Evolutionary conservation across 1,140 invertebrate genomes (phyloP).

Genomic region (Saxidomus purpurata): DNA sequence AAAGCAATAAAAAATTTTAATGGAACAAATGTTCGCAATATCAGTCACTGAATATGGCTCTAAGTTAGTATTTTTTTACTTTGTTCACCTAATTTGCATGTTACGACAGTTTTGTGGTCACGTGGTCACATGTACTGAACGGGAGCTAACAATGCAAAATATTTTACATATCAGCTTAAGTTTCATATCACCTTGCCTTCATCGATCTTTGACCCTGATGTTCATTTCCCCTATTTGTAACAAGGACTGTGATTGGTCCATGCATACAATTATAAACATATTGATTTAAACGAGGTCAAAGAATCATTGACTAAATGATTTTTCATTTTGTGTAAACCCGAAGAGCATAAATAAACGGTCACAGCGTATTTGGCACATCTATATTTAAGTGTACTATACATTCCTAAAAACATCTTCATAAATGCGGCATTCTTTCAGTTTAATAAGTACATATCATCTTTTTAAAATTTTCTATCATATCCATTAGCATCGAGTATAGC

Average conservation of each 20-base stretch:
- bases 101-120: not conserved
- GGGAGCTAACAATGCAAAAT: not conserved
- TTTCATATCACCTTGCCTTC: slow-evolving; percentile 53
- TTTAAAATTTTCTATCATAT: not conserved
- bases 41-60: too few species aligned
- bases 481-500: slow-evolving; percentile 23
- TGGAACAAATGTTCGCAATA: too few species aligned
- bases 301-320: slow-evolving; percentile 51
- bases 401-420: not conserved
- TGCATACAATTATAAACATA: slow-evolving; percentile 31
- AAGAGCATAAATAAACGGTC: slow-evolving; percentile 51
- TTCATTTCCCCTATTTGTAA: slow-evolving; percentile 43
- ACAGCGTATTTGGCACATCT: slow-evolving; percentile 14
- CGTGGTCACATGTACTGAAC: not conserved
- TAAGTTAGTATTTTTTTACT: not conserved
- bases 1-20: slow-evolving; percentile 44
- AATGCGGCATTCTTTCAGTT: not conserved
- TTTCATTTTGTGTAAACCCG: slow-evolving; percentile 62
- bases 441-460: slow-evolving; percentile 45
- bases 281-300: slow-evolving; percentile 59
- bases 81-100: slow-evolving; percentile 9
- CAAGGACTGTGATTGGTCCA: slow-evolving; percentile 44
- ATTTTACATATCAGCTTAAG: slow-evolving; percentile 39
- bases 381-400: not conserved
- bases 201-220: not conserved